Conservation (phyloP, 2,888 invertebrate genomes). For the Melanargia galathea region DNA sequence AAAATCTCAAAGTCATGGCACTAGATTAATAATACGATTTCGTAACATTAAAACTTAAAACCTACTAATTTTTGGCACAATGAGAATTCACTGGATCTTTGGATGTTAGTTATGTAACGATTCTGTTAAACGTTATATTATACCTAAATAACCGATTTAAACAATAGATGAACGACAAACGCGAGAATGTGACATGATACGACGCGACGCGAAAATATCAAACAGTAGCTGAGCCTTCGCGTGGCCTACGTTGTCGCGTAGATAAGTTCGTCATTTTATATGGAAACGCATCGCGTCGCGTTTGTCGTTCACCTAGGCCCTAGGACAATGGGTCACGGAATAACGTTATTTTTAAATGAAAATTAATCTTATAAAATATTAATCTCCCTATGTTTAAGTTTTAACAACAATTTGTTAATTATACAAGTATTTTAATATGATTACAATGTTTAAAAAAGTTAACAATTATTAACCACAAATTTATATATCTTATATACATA, state of each 20-base stretch:
- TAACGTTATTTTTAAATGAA: not conserved
- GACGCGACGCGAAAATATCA: no score
- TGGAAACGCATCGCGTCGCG: no score
- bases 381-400: not conserved
- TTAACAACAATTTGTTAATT: not conserved
- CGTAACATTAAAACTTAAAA: not conserved
- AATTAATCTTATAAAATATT: not conserved
- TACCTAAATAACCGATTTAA: not conserved
- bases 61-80: slow-evolving; percentile 64
- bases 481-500: slow-evolving; percentile 44
- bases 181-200: no score
- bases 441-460: slow-evolving; percentile 16
- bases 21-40: not conserved
- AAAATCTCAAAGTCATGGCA: slow-evolving; percentile 26
- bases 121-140: not conserved
- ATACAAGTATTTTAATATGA: not conserved
- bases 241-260: no score
- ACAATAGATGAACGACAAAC: no score
- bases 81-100: slow-evolving; percentile 74
- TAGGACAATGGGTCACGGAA: not conserved
- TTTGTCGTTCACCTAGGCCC: no score
- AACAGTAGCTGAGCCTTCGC: no score
- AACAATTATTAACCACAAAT: slow-evolving; percentile 44
- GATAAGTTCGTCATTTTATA: no score
- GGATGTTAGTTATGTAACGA: slow-evolving; percentile 39